Evolutionary conservation across 2,113 vertebrate species (phyloP).

Genomic region (Ceyx melanurus): DNA sequence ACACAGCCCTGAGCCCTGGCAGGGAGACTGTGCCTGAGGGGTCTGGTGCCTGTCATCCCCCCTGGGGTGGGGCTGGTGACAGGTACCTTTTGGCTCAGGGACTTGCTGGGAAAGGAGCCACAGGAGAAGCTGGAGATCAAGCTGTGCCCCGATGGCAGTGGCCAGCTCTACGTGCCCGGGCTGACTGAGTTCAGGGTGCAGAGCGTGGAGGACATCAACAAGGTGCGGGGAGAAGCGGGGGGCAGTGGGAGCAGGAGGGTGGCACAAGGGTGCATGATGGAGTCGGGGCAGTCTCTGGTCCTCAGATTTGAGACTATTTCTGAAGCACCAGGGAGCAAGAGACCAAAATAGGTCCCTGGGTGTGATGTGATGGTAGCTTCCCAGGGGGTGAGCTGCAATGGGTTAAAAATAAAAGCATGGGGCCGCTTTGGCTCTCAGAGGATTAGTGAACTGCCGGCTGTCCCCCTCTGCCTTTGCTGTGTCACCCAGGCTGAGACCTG

Average conservation of each 20-base stretch:
- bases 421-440: background rate
- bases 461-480: background rate
- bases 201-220: conserved; percentile 92
- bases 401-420: conserved; percentile 10
- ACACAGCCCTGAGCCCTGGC: accelerated
- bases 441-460: background rate
- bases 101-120: conserved; percentile 87
- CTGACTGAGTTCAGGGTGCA: conserved; percentile 86
- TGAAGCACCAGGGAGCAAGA: background rate
- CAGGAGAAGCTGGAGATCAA: conserved; percentile 94
- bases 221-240: conserved; percentile 70
- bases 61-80: background rate
- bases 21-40: background rate
- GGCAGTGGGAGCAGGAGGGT: accelerated
- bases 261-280: background rate
- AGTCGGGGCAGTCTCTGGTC: background rate
- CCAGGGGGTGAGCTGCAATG: background rate
- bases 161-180: conserved; percentile 92
- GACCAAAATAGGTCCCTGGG: background rate
- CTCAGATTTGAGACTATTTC: background rate
- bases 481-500: background rate
- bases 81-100: conserved; percentile 66
- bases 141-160: conserved; percentile 90
- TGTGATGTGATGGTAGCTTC: background rate
- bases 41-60: accelerated